phyloP scores from a whole-genome alignment of 1,140 invertebrate genomes.

The Laupala kohalensis region DNA sequence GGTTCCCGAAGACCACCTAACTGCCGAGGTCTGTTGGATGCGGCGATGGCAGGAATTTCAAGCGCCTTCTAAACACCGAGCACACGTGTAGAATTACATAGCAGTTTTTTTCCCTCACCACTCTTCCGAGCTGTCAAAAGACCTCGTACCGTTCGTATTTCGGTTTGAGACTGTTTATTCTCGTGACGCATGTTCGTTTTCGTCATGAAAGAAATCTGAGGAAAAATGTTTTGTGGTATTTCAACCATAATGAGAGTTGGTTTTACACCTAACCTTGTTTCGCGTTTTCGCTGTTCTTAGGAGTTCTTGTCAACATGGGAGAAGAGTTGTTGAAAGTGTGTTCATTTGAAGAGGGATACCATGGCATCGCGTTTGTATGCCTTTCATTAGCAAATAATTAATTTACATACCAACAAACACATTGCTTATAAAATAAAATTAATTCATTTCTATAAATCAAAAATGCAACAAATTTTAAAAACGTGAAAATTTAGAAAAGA shows the following conservation, averaged over 20 bases:
- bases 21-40: background rate
- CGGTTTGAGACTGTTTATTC: background rate
- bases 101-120: background rate
- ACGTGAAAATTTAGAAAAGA: too few relatives aligned
- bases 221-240: background rate
- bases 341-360: too few relatives aligned
- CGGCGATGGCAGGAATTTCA: background rate
- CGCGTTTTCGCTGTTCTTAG: background rate
- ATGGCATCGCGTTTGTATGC: too few relatives aligned
- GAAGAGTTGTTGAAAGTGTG: background rate
- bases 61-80: background rate
- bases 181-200: background rate
- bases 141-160: background rate
- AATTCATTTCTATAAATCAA: too few relatives aligned
- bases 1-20: background rate
- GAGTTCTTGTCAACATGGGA: too few relatives aligned
- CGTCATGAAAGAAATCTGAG: background rate
- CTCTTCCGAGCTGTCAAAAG: background rate
- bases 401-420: too few relatives aligned
- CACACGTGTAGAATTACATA: background rate
- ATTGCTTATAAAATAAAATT: too few relatives aligned
- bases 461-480: too few relatives aligned
- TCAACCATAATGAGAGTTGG: background rate
- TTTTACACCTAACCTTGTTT: background rate
- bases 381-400: too few relatives aligned